Evolutionary conservation across 2,888 invertebrate species (phyloP).

Genomic region (Troides aeacus): DNA sequence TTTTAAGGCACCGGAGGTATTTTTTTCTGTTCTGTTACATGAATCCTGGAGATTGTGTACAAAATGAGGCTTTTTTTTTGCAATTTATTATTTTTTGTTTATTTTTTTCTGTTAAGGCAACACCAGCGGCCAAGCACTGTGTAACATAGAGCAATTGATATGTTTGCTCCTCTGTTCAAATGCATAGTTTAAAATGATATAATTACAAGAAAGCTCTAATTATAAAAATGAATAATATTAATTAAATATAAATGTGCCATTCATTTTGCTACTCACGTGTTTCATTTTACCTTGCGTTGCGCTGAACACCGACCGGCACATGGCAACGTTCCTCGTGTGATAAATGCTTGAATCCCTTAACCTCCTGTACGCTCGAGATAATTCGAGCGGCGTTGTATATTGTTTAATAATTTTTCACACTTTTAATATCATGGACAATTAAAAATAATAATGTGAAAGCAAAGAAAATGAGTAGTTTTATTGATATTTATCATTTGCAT

Average conservation of each 20-base stretch:
- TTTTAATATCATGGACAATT: too few species aligned
- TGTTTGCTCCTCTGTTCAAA: slow-evolving; percentile 62
- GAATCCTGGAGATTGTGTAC: slow-evolving; percentile 65
- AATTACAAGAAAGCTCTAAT: slow-evolving; percentile 78
- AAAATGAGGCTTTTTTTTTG: slow-evolving; percentile 61
- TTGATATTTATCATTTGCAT: too few species aligned
- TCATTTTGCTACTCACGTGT: slow-evolving; percentile 79
- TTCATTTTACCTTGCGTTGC: slow-evolving; percentile 55
- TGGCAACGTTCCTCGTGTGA: too few species aligned
- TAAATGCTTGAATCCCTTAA: too few species aligned
- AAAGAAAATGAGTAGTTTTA: too few species aligned
- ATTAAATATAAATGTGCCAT: slow-evolving; percentile 82
- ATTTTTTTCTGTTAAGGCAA: slow-evolving; percentile 49
- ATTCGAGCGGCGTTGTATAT: too few species aligned
- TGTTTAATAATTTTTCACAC: too few species aligned
- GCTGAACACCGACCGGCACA: neutral
- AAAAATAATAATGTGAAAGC: too few species aligned
- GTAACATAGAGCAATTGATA: slow-evolving; percentile 61
- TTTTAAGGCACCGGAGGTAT: slow-evolving; percentile 46
- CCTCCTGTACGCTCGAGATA: too few species aligned
- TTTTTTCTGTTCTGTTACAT: slow-evolving; percentile 40
- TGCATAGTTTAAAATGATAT: slow-evolving; percentile 71
- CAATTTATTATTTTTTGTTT: slow-evolving; percentile 38
- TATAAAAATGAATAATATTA: slow-evolving; percentile 80
- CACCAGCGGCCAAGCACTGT: slow-evolving; percentile 52